These are phyloP conservation scores for Hyperopisus bebe DNA, from an alignment of 2,113 vertebrate genomes.

Conservation along the genomic window DNA sequence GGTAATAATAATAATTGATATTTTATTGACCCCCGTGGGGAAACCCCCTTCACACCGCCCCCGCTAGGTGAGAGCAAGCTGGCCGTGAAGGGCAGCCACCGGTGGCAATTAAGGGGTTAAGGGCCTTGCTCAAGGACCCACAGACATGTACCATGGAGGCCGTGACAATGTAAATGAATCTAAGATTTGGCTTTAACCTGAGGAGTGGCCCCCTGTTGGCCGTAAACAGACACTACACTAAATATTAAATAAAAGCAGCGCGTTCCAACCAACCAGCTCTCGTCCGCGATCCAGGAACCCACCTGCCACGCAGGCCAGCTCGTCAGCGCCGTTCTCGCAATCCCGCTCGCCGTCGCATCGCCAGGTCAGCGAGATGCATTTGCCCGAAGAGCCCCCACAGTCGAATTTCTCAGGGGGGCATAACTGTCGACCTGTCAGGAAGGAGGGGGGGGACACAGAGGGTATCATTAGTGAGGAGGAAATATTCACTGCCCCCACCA, in stretches of 20 bases:
- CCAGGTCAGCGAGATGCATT: conserved; percentile 88
- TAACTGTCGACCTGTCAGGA: conserved; percentile 72
- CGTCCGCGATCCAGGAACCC: conserved; percentile 34
- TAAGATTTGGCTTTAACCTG: background rate
- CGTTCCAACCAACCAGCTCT: background rate
- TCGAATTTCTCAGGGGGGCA: conserved; percentile 90
- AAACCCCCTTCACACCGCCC: no score
- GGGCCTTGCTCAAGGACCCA: background rate
- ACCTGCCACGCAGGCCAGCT: conserved; percentile 85
- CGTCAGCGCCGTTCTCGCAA: conserved; percentile 85
- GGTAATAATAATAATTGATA: background rate
- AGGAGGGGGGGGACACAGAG: background rate
- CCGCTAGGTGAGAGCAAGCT: no score
- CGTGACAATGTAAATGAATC: background rate
- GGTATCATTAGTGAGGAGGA: background rate
- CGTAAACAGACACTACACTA: background rate
- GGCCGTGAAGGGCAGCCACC: no score
- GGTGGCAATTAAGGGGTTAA: no score
- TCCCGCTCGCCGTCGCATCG: conserved; percentile 89
- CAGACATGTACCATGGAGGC: background rate
- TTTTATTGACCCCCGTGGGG: no score
- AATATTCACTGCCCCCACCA: background rate
- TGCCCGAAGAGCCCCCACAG: conserved; percentile 79
- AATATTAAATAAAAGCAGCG: background rate
- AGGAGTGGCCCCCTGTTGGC: background rate